These are phyloP conservation scores for Mantis religiosa DNA, from an alignment of 2,888 invertebrate species.

Conservation along the genomic window DNA sequence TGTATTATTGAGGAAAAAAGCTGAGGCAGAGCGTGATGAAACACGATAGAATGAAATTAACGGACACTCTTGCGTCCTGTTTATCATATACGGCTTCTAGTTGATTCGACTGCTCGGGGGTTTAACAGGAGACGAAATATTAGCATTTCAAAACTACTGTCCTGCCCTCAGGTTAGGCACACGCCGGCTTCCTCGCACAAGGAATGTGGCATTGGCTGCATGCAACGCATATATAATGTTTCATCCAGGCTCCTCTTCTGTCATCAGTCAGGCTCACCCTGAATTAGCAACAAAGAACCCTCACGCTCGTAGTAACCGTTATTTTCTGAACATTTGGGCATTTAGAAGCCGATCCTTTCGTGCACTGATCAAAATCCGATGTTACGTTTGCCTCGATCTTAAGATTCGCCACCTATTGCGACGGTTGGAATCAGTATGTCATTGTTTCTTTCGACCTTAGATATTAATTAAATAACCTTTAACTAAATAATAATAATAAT, in stretches of 20 bases:
- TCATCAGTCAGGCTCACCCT: not conserved
- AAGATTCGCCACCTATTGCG: too few relatives aligned
- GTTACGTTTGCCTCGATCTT: too few relatives aligned
- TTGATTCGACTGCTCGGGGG: not conserved
- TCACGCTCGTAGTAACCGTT: too few relatives aligned
- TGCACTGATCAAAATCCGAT: too few relatives aligned
- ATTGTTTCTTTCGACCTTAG: too few relatives aligned
- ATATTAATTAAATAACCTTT: too few relatives aligned
- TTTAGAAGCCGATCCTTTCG: too few relatives aligned
- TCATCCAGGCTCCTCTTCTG: not conserved
- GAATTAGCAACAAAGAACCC: too few relatives aligned
- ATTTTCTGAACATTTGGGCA: too few relatives aligned
- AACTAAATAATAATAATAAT: too few relatives aligned
- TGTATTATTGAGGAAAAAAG: not conserved
- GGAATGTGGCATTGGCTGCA: not conserved
- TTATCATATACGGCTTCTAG: not conserved
- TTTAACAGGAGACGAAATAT: not conserved
- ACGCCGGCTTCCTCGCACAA: not conserved
- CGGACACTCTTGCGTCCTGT: not conserved
- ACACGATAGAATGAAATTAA: not conserved
- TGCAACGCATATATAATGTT: not conserved
- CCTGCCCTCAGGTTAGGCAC: not conserved
- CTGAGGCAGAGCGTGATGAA: not conserved
- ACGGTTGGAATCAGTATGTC: too few relatives aligned
- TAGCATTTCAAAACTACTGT: not conserved